Evolutionary conservation across 2,888 invertebrate genomes (phyloP), one percentile per base, ranked within the genome.

Genomic region (Cyclophora punctaria): DNA sequence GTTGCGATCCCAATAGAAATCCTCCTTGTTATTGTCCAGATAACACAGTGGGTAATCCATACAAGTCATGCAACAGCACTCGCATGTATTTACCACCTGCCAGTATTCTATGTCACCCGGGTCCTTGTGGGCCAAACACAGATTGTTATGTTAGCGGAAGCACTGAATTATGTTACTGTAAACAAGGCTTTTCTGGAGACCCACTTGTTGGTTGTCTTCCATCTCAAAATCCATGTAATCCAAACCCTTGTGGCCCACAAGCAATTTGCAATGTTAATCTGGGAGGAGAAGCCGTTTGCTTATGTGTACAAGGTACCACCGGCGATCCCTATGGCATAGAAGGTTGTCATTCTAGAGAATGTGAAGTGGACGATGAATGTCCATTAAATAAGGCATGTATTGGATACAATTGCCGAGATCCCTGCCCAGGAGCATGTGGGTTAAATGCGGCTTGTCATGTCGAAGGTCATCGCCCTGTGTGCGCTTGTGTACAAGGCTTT

Each of bases 1-100:
- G 93, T 42, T 96, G 96, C 69, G 95, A 96, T 79, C 93, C 94
- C 34, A 91, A 92, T 53, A 91, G 93, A 65, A 90, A 90, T 58
- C 96, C 96, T 33, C 92, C 94, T 7, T 97, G 97, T 78, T 95
- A 93, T 76, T 97, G 97, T 73, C 94, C 96, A n/a, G 92, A 92
- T 59, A 92, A 93, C 56, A 92, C 93, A 6, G 86, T 93, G 55
- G 97, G 96, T 62, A 96, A 96, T 88, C 95, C 96, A 7, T 96
- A 94, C 72, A 92, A 92, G 67, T 90, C 91, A 58, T 96, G 96
- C 69, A 86, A 90, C 48, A 65, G 46, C 33, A 91, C 89, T 71
- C 90, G 90, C 58, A 69, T 72, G 45, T 82, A 83, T 58, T 73
- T 91, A 40, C 89, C 91, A 54, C 89, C 91, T 2, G 20, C 20